Conservation (phyloP, 2,888 invertebrate genomes). For the Hylaea fasciaria region DNA sequence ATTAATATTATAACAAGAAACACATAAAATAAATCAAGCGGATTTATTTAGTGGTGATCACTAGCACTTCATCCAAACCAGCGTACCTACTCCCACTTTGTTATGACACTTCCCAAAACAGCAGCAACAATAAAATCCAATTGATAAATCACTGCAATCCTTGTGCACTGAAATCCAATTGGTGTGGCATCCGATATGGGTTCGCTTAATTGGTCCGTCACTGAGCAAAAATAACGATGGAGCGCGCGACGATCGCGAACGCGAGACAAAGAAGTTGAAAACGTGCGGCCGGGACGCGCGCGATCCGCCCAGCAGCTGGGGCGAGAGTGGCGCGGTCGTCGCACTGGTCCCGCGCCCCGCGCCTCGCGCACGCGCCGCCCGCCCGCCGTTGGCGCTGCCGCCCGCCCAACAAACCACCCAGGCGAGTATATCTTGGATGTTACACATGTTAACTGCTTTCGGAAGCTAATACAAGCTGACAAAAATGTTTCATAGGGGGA, state of each 20-base stretch:
- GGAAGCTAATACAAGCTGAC: slow-evolving; percentile 63
- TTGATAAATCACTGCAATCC: slow-evolving; percentile 78
- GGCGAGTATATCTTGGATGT: slow-evolving; percentile 62
- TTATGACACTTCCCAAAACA: slow-evolving; percentile 26
- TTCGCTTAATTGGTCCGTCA: slow-evolving; percentile 49
- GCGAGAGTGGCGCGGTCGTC: slow-evolving; percentile 68
- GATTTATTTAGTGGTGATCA: not conserved
- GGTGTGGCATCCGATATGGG: slow-evolving; percentile 55
- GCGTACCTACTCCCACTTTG: slow-evolving; percentile 13
- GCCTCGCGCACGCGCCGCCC: slow-evolving; percentile 52
- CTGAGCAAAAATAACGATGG: slow-evolving; percentile 72
- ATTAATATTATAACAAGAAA: slow-evolving; percentile 4
- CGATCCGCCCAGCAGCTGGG: slow-evolving; percentile 63
- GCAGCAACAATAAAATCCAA: slow-evolving; percentile 53
- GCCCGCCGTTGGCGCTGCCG: slow-evolving; percentile 63
- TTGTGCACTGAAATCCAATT: slow-evolving; percentile 79
- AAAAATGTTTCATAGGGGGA: slow-evolving; percentile 49
- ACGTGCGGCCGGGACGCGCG: slow-evolving; percentile 48
- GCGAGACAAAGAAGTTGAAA: slow-evolving; percentile 67
- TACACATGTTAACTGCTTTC: slow-evolving; percentile 73
- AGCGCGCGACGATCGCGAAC: slow-evolving; percentile 55
- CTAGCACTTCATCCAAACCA: slow-evolving; percentile 11
- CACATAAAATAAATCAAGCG: not conserved
- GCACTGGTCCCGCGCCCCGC: slow-evolving; percentile 50
- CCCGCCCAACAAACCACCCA: slow-evolving; percentile 46